Base-by-base conservation (phyloP, 2,888 invertebrate species). In the Dryobotodes eremita region DNA sequence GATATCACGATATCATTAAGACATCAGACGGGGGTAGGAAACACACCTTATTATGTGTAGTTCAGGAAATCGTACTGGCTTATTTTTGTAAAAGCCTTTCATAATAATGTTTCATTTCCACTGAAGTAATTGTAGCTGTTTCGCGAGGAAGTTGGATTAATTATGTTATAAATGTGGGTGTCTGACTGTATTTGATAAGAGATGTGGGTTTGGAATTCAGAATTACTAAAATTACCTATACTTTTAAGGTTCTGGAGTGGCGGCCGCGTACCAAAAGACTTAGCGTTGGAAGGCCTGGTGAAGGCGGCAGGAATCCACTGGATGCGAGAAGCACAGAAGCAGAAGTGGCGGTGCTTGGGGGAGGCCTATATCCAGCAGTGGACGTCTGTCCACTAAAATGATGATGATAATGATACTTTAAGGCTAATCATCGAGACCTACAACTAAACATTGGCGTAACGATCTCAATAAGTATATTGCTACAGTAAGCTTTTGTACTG, bases 1-100 rank as follows among this genome's bases (percentile, higher is more conserved):
- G 89, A 93, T 95, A 93, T 92, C 94, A 96, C 94, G 89, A 93
- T 95, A 93, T 93, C 94, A 96, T 96, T 96, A 96, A 95, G 96
- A 95, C 94, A 96, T 96, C 95, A 94, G 92, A 88, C 87, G 88
- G 91, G 92, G 95, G 94, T 91, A 91, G 91, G 91, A 91, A 93
- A 92, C 93, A 93, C 94, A 90, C 94, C 93, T 94, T 92, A 93
- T 91, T 93, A 93, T 91, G 91, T 92, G 91, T 92, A 90, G 93
- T 92, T 92, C 91, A 91, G 93, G 93, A 94, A 93, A 94, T 91
- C 90, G 88, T 90, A 90, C 90, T 88, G 91, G 91, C 91, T 93
- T 92, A 92, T 92, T 93, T 91, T 75, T 83, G 90, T 93, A 92
- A 93, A 93, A 93, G 91, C 90, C 88, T 92, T 90, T 82, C 70